These are phyloP conservation scores for Heteractis magnifica DNA, from an alignment of 92 coral and sea anemone genomes.

Conservation along the genomic window DNA sequence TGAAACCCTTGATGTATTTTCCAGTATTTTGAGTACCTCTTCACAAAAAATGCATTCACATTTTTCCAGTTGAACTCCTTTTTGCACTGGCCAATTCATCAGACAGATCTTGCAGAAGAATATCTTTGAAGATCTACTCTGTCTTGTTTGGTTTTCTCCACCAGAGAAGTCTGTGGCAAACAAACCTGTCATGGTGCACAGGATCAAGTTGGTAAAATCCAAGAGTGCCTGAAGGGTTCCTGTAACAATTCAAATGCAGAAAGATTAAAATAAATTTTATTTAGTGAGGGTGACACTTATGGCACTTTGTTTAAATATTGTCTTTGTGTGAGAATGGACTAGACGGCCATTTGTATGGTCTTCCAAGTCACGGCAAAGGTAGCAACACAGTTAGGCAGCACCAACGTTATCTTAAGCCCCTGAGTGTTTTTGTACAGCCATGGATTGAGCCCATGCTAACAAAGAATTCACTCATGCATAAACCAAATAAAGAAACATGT, in stretches of 20 bases:
- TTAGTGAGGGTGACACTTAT: background rate
- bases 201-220: background rate
- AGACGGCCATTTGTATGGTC: no score
- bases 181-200: conserved; percentile 14
- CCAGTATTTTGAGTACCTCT: conserved; percentile 46
- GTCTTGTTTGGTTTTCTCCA: background rate
- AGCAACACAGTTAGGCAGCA: no score
- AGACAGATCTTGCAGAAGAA: conserved; percentile 76
- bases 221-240: background rate
- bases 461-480: no score
- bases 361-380: no score
- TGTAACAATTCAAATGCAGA: background rate
- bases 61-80: conserved; percentile 47
- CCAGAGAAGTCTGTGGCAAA: background rate
- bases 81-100: conserved; percentile 58
- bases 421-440: no score
- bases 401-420: no score
- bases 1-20: no score
- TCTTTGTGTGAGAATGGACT: no score
- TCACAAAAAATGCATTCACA: conserved; percentile 73
- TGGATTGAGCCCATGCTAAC: no score
- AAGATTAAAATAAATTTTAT: background rate
- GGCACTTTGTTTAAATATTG: no score
- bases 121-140: conserved; percentile 19
- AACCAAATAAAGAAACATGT: no score